Base-by-base conservation (phyloP, 2,797 vertebrate species). In the Chanos chanos region DNA sequence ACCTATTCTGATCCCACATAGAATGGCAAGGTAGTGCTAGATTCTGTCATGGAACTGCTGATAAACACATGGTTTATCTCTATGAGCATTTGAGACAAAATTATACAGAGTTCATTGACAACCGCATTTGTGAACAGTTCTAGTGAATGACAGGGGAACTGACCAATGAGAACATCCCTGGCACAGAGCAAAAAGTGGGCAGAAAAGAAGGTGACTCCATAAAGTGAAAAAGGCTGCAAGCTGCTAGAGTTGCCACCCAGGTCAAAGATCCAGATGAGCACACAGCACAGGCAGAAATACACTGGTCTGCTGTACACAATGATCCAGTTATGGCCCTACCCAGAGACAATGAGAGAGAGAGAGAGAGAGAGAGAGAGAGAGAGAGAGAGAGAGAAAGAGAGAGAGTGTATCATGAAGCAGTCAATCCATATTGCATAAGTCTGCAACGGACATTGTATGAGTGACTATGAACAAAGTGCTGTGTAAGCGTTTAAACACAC, bases 301-400 rank as follows among this genome's bases (percentile, higher is more conserved):
- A 93, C 89, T 0, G 94, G 94, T 10, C 94, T 91, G 71, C 94
- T 95, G 79, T 95, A 95, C 10, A 94, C 93, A 0, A 95, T 95
- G 81, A 95, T 92, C 93, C 92, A 94, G 83, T 95, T 95, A 81
- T 95, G 94, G 22, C 93, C 93, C 93, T 95, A 85, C 39, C 16
- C 27, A 48, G 1, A 9, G 1, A 48, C 45, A 9, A 8, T 13
- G 10, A 45, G 7, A 45, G n/a, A 24, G 41, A 45, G 13, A 22
- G 2, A 4, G 41, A 39, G 7, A 19, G 39, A 18, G 15, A n/a
- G n/a, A n/a, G n/a, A n/a, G n/a, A n/a, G n/a, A n/a, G n/a, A n/a
- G n/a, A n/a, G n/a, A n/a, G n/a, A n/a, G n/a, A n/a, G n/a, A n/a
- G n/a, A n/a, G n/a, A n/a, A n/a, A n/a, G n/a, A n/a, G n/a, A n/a